Base-by-base conservation (phyloP, 2,113 vertebrate species). In the Grammomys dolichurus region DNA sequence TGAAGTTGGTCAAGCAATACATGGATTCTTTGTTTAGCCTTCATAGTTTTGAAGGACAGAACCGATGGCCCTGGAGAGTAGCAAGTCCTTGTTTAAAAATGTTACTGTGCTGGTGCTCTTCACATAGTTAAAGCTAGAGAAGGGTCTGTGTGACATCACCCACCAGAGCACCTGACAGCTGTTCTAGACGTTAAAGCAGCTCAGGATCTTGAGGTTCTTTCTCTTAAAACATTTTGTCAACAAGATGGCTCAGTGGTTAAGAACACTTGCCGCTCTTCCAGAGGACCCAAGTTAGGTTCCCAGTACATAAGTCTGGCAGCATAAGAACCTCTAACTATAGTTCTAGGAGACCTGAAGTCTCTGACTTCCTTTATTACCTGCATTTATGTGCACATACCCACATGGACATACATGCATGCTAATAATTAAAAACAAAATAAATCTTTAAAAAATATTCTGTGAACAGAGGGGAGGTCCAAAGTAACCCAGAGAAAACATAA, bases 381-480 rank as follows among this genome's bases (percentile, higher is more conserved):
- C 40, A 65, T 46, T 5, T 17, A 67, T 12, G 6, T 20, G 60
- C 17, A 67, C 40, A 46, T 12, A 46, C 40, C n/a, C 40, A 46
- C n/a, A 31, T 24, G 58, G 56, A 60, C 14, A 65, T 14, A n/a
- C 20, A 13, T 48, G 20, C 40, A 67, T 33, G 31, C 81, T 43
- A 85, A 85, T 65, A 65, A 26, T 28, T 82, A 60, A 63, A 82
- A 60, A 56, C 26, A 63, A 60, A 60, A 16, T 60, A 82, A 16
- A 63, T 63, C 36, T 31, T 82, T 43, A 84, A 46, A 86, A 86
- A 86, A 33, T 22, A 67, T 22, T 70, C 46, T 24, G 0, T 87
- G 73, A 86, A 85, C n/a, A 93, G 48, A 90, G n/a, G 80, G 9
- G 14, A 95, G 73, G 43, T 87, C 95, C 78, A 91, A 93, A 87